Evolutionary conservation across 1,140 invertebrate genomes (phyloP).

Genomic region (Caenorhabditis brenneri): DNA sequence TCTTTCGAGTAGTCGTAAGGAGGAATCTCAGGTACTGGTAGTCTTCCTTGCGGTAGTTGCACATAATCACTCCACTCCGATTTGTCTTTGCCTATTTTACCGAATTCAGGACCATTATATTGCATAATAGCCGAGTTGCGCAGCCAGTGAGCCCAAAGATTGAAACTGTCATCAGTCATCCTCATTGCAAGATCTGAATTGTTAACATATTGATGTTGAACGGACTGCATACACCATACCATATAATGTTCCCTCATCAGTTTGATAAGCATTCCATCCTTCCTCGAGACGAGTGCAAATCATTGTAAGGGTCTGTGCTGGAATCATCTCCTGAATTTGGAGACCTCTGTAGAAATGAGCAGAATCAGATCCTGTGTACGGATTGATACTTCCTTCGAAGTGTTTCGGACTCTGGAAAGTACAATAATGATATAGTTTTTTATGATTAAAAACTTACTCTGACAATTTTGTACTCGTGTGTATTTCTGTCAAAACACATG

Average conservation of each 20-base stretch:
- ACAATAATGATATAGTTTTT: background rate
- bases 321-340: constrained; percentile 30
- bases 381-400: constrained; percentile 27
- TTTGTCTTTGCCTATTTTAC: background rate
- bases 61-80: background rate
- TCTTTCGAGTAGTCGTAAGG: background rate
- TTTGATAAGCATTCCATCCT: constrained; percentile 27
- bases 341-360: background rate
- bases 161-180: background rate
- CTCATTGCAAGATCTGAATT: background rate
- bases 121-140: background rate
- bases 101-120: constrained; percentile 2
- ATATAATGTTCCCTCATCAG: background rate
- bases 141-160: background rate
- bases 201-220: background rate
- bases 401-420: constrained; percentile 1
- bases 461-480: background rate
- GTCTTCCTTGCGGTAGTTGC: background rate
- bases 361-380: background rate
- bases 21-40: background rate
- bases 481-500: background rate
- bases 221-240: background rate
- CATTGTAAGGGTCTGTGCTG: constrained; percentile 1
- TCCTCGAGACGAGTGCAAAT: background rate
- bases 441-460: background rate